Evolutionary conservation across 2,888 invertebrate species (phyloP).

Genomic region (Stenolophus ochropezus): DNA sequence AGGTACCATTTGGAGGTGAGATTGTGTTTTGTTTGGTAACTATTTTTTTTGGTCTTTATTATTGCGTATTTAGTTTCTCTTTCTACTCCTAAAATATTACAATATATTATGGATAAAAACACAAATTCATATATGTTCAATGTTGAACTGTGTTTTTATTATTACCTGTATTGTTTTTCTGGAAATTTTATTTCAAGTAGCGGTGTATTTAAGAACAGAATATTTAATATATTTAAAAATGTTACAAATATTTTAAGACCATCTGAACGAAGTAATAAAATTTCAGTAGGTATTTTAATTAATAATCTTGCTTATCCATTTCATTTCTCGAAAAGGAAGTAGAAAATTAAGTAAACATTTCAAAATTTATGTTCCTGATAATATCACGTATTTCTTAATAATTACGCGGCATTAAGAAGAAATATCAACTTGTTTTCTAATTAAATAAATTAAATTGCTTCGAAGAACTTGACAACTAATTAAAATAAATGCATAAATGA

Average conservation of each 20-base stretch:
- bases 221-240: too few species aligned
- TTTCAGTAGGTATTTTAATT: background rate
- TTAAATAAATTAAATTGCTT: conserved; percentile 41
- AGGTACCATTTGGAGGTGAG: background rate
- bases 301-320: background rate
- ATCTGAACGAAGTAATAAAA: background rate
- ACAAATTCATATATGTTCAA: too few species aligned
- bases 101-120: too few species aligned
- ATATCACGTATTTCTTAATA: conserved; percentile 31
- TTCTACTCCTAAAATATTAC: too few species aligned
- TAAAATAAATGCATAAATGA: conserved; percentile 41
- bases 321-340: conserved; percentile 4
- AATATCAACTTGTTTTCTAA: conserved; percentile 42
- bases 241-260: too few species aligned
- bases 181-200: too few species aligned
- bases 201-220: too few species aligned
- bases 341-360: conserved; percentile 30
- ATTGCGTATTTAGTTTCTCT: too few species aligned
- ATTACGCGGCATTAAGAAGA: conserved; percentile 33
- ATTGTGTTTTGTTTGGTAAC: background rate
- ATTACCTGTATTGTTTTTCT: too few species aligned
- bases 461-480: conserved; percentile 36
- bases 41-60: background rate
- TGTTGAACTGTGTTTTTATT: too few species aligned
- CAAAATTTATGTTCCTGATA: conserved; percentile 7